Percentiles rank a stretch among this genome's conserved stretches.
phyloP scores from a whole-genome alignment of 2,888 invertebrate genomes.

The Atethmia centrago region DNA sequence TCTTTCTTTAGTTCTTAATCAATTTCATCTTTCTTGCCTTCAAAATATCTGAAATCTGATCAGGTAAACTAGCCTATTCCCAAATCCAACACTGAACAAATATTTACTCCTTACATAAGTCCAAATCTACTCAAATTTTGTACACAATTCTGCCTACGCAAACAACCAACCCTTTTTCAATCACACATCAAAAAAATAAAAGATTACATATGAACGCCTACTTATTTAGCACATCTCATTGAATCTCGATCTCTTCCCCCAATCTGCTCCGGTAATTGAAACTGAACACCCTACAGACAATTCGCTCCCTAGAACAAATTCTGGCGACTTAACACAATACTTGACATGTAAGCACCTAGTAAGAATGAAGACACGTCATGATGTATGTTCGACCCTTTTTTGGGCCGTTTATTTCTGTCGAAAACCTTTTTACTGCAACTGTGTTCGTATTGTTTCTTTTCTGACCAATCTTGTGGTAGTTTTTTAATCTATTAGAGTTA shows the following conservation, averaged over 20 bases:
- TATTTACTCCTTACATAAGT: not conserved
- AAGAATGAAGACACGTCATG: constrained; percentile 1
- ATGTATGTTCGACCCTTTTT: constrained; percentile 4
- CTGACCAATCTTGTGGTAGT: not conserved
- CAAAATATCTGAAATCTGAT: not conserved
- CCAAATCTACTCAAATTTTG: constrained; percentile 9
- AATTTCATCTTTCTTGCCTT: not conserved
- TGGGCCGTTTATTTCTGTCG: not conserved
- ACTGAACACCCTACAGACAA: constrained; percentile 50
- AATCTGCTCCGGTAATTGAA: constrained; percentile 44
- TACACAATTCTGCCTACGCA: not conserved
- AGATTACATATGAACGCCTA: constrained; percentile 52
- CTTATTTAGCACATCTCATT: constrained; percentile 55
- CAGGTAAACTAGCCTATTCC: not conserved
- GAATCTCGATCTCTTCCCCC: constrained; percentile 45
- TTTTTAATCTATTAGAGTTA: not conserved
- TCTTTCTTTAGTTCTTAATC: too few relatives aligned
- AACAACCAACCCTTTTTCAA: constrained; percentile 48
- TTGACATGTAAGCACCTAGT: constrained; percentile 68
- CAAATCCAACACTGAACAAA: not conserved
- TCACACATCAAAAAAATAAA: constrained; percentile 56
- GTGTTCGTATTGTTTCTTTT: not conserved
- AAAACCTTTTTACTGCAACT: not conserved
- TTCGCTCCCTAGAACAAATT: constrained; percentile 64
- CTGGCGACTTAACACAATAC: constrained; percentile 74